Evolutionary conservation across 2,797 vertebrate species (phyloP).

Genomic region (Acanthiza pusilla): DNA sequence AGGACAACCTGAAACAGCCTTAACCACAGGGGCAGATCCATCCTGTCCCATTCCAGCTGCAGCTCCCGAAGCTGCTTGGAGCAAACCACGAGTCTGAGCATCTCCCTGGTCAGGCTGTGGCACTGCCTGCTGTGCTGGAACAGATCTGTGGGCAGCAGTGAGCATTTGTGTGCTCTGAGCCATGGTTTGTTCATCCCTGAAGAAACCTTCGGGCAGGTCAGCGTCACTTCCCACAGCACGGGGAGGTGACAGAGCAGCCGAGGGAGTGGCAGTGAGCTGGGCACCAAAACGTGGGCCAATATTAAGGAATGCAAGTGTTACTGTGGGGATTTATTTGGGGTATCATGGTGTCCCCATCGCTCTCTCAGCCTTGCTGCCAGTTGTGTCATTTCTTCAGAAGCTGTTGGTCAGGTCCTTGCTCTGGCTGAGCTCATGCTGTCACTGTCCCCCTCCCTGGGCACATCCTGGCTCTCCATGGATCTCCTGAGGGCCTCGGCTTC

Average conservation of each 20-base stretch:
- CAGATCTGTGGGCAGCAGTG: neutral
- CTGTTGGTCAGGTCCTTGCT: neutral
- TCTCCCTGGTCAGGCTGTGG: neutral
- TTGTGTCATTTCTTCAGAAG: neutral
- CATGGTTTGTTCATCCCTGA: fast-evolving
- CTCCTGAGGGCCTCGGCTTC: neutral
- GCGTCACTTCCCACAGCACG: fast-evolving
- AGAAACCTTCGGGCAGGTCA: neutral
- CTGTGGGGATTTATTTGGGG: neutral
- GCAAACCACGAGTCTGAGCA: neutral
- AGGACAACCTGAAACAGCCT: neutral
- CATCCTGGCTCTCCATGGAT: neutral
- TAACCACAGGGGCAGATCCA: neutral
- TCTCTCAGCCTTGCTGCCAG: neutral
- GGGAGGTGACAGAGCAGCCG: neutral
- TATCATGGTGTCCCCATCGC: neutral
- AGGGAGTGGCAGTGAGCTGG: neutral
- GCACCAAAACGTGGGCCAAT: neutral
- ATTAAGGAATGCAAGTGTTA: neutral
- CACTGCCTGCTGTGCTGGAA: neutral
- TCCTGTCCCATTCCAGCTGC: neutral
- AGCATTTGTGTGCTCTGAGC: neutral
- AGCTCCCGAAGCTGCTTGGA: neutral
- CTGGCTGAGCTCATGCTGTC: fast-evolving
- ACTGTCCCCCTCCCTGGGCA: fast-evolving